Evolutionary conservation across 2,888 invertebrate species (phyloP), one percentile per base, ranked within the genome.

Genomic region (Cheilosia urbana): DNA sequence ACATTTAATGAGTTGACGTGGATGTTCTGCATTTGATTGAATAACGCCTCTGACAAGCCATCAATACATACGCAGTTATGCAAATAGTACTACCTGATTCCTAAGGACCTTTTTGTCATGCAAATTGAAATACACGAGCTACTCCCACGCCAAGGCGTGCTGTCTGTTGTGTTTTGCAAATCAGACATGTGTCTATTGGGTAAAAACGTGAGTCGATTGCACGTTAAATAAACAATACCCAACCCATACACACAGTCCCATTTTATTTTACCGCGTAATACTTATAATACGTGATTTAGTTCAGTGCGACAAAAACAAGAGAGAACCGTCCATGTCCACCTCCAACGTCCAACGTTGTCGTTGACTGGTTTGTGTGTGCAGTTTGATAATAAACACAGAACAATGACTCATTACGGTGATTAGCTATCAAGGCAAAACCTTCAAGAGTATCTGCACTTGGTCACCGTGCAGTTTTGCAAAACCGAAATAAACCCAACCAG

Each of bases 361-460:
- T 15, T 11, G n/a, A 17, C 15, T 47, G 53, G 21, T 37, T 27
- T 53, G 19, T 60, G 73, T 62, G 49, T 60, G 42, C 62, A 34
- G 66, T 72, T 65, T 47, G 53, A 53, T 84, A 79, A 79, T 69
- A 69, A 51, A 55, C 55, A 30, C 62, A 84, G 53, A 75, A 60
- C 45, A 76, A 76, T 85, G 85, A 85, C 57, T 81, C 65, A 85
- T 51, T 77, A 45, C 45, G 65, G 51, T 79, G 79, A 83, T 78
- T 83, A 65, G 76, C 47, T 47, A 76, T 72, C 76, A 85, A 85
- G 84, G 84, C 66, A 55, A 76, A 51, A 42, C 62, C 71, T 65
- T 66, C 53, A 19, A 55, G 58, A 17, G 19, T 40, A 37, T 71
- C 17, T 78, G 57, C 69, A 78, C 30, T 68, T 72, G 60, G 60